These are phyloP conservation scores for Philopotamus ludificatus DNA, from an alignment of 1,140 invertebrate species.

Conservation along the genomic window DNA sequence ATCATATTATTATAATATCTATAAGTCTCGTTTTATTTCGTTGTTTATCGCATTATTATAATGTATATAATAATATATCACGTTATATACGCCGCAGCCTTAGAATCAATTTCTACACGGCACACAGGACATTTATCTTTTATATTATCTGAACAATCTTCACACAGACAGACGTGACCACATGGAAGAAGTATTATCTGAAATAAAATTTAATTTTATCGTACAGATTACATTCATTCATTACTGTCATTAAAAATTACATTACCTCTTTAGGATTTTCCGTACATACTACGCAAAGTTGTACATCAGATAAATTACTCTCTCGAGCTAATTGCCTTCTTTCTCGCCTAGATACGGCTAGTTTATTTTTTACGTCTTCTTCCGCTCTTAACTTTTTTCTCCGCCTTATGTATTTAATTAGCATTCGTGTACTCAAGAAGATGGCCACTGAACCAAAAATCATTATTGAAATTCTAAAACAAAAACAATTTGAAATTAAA, in stretches of 20 bases:
- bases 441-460: conserved; percentile 68
- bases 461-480: conserved; percentile 61
- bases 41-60: no score
- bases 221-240: no score
- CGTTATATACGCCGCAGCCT: conserved; percentile 69
- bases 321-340: conserved; percentile 63
- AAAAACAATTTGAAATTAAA: conserved; percentile 6
- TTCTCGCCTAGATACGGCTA: conserved; percentile 64
- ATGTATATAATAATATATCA: conserved; percentile 46
- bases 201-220: conserved; percentile 42
- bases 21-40: no score
- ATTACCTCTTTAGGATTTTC: conserved; percentile 72
- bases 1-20: no score
- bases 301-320: conserved; percentile 62
- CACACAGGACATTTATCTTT: conserved; percentile 70
- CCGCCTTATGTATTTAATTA: conserved; percentile 63
- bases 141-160: conserved; percentile 75
- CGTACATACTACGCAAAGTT: conserved; percentile 74
- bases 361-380: conserved; percentile 58
- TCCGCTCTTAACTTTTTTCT: conserved; percentile 58
- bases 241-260: no score
- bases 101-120: conserved; percentile 62
- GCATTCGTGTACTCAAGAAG: conserved; percentile 63
- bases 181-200: conserved; percentile 78
- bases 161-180: conserved; percentile 80